Evolutionary conservation across 2,888 invertebrate species (phyloP).

Genomic region (Melanophora roralis): DNA sequence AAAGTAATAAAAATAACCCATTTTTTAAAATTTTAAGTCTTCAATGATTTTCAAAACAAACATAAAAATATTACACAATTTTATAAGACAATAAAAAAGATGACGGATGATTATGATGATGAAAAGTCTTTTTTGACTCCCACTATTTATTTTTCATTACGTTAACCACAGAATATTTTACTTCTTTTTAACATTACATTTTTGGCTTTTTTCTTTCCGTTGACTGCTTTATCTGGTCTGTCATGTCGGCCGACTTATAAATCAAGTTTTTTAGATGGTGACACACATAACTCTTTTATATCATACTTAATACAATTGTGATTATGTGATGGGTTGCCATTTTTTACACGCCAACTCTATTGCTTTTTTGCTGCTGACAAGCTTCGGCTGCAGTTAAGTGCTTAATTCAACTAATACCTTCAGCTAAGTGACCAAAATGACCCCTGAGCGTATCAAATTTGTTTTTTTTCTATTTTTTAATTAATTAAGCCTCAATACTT

Average conservation of each 20-base stretch:
- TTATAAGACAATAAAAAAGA: not conserved
- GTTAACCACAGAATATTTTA: conserved; percentile 14
- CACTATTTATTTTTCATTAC: conserved; percentile 26
- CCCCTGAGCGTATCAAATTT: conserved; percentile 54
- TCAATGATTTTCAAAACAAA: too few relatives aligned
- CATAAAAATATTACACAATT: too few relatives aligned
- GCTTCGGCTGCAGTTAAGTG: not conserved
- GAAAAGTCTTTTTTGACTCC: not conserved
- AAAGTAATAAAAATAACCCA: too few relatives aligned
- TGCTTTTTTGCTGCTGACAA: not conserved
- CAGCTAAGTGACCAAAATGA: conserved; percentile 54
- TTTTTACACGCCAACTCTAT: conserved; percentile 31
- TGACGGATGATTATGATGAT: not conserved
- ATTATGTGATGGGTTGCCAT: conserved; percentile 47
- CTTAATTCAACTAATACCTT: conserved; percentile 29
- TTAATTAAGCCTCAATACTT: conserved; percentile 33
- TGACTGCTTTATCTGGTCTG: conserved; percentile 12
- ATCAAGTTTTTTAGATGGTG: not conserved
- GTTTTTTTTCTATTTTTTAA: not conserved
- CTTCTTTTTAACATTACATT: not conserved
- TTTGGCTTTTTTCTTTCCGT: conserved; percentile 22
- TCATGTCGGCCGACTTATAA: not conserved
- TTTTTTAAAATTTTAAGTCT: too few relatives aligned
- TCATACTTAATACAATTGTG: conserved; percentile 41
- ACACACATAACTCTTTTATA: conserved; percentile 27